Evolutionary conservation across 2,113 vertebrate species (phyloP), one percentile per base, ranked within the genome.

Genomic region (Channa argus): DNA sequence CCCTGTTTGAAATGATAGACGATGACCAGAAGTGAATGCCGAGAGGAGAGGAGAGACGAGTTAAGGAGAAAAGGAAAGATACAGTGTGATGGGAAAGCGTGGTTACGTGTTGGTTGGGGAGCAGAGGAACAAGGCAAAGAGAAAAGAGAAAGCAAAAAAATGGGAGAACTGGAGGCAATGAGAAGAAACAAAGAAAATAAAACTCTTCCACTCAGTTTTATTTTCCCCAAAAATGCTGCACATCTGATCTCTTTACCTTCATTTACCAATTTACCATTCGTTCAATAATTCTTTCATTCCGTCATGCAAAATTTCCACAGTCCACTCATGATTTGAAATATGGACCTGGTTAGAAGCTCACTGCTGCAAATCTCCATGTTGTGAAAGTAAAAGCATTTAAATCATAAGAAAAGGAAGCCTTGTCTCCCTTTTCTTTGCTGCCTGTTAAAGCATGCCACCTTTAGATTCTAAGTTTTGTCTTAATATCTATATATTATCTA

Each of bases 1-100:
- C 96, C 0, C 91, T 99, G 72, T 93, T 98, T 53, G 92, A 97
- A 86, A 96, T 98, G 84, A 82, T 98, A 24, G 94, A 94, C 14
- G 94, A 95, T 14, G 87, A 94, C 38, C 92, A 93, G 77, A 96
- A 94, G 89, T 92, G 86, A 89, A 64, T 50, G 12, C 5, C n/a
- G 15, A 38, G 39, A 44, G 39, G 11, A 1, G 33, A 8, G 3
- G 36, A 37, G 49, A 45, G 10, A 2, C 24, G 11, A 37, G 14
- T 24, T 13, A 24, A 44, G 5, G 36, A 53, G 41, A 14, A 5
- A 8, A 55, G 3, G 34, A 34, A 13, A 33, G 0, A 52, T 47
- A 55, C 11, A 36, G 51, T 41, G 63, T 47, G 5, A 60, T 14
- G 5, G n/a, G 36, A 5, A 53, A 58, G 61, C 9, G 11, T 41